Conservation (phyloP, 1,140 invertebrate genomes). For the Anastatus disparis region DNA sequence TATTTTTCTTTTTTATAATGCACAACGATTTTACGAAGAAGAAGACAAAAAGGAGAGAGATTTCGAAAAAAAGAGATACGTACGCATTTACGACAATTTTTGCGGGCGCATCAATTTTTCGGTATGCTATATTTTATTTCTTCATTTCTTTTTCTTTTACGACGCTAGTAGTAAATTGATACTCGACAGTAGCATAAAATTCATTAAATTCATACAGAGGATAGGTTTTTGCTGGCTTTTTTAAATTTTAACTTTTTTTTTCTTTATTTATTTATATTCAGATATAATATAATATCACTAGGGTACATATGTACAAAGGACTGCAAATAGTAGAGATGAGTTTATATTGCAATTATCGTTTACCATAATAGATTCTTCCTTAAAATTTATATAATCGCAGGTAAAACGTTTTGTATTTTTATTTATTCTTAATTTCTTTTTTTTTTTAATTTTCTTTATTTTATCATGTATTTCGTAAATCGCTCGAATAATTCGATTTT, state of each 20-base stretch:
- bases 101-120: neutral
- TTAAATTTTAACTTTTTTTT: constrained; percentile 56
- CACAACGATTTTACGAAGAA: too few species aligned
- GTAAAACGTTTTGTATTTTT: constrained; percentile 11
- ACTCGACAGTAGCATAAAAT: constrained; percentile 27
- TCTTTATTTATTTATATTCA: constrained; percentile 58
- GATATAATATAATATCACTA: constrained; percentile 65
- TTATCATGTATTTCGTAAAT: too few species aligned
- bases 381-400: constrained; percentile 28
- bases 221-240: constrained; percentile 55
- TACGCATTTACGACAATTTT: neutral
- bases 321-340: constrained; percentile 50
- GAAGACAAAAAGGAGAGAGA: neutral
- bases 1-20: too few species aligned
- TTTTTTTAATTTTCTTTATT: too few species aligned
- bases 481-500: neutral
- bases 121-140: too few species aligned
- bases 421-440: too few species aligned
- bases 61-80: neutral
- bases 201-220: constrained; percentile 57
- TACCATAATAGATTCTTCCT: constrained; percentile 30
- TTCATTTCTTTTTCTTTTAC: constrained; percentile 51
- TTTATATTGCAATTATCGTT: constrained; percentile 39
- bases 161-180: constrained; percentile 57
- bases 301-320: constrained; percentile 66